phyloP scores from a whole-genome alignment of 2,888 invertebrate species.

The Barypeithes pellucidus region DNA sequence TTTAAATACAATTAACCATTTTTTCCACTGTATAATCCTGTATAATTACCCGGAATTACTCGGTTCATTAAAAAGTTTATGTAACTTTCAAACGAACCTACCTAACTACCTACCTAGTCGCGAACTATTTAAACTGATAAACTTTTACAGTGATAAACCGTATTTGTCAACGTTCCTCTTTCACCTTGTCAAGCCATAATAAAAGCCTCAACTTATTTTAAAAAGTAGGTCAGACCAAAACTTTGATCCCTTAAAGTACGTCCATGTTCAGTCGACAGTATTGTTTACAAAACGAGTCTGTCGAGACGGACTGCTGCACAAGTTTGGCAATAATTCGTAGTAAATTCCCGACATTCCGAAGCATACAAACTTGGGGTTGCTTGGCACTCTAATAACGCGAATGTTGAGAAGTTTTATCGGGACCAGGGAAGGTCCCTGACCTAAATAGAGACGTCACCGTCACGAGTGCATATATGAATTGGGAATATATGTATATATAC shows the following conservation, averaged over 20 bases:
- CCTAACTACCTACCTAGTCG: neutral
- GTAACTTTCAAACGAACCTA: neutral
- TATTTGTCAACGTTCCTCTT: conserved; percentile 4
- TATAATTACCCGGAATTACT: too few relatives aligned
- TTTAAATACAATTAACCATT: too few relatives aligned
- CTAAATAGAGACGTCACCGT: conserved; percentile 59
- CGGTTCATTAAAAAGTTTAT: neutral
- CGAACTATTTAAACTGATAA: conserved; percentile 19
- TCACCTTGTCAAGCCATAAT: conserved; percentile 11
- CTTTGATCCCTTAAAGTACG: conserved; percentile 34
- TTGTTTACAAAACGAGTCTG: conserved; percentile 41
- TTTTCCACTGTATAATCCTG: too few relatives aligned
- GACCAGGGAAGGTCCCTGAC: conserved; percentile 60
- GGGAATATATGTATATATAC: conserved; percentile 42
- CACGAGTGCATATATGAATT: conserved; percentile 50
- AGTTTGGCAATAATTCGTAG: conserved; percentile 46
- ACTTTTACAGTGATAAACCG: neutral
- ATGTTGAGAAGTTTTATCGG: conserved; percentile 58
- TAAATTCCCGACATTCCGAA: conserved; percentile 49
- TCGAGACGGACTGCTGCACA: conserved; percentile 32
- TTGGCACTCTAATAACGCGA: conserved; percentile 36
- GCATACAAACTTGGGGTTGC: conserved; percentile 42
- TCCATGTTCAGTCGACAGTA: conserved; percentile 35
- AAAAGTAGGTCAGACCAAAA: conserved; percentile 34
- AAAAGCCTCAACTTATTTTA: conserved; percentile 17